A percentile compares a stretch with the other conserved stretches of the same genome.
These are phyloP conservation scores for Chalcis sispes DNA, from an alignment of 2,888 invertebrate species.

Conservation along the genomic window DNA sequence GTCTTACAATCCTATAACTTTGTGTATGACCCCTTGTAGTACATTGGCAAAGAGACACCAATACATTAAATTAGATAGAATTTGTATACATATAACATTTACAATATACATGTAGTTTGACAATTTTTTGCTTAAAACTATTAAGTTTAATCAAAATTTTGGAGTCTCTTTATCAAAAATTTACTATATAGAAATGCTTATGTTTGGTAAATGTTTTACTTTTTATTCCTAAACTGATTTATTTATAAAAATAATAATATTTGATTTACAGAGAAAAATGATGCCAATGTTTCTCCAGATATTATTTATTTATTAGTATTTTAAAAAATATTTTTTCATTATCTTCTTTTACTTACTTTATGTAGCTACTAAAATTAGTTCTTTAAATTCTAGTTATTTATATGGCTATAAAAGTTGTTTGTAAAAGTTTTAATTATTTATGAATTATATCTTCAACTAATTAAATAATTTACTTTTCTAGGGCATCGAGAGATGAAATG, in stretches of 20 bases:
- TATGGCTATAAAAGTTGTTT: background rate
- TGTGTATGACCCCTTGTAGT: background rate
- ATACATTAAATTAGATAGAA: background rate
- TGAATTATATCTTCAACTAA: background rate
- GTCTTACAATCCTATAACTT: background rate
- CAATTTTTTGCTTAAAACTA: background rate
- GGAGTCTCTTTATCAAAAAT: background rate
- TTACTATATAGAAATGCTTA: conserved; percentile 19
- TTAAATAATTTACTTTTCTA: conserved; percentile 71
- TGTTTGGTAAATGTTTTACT: background rate
- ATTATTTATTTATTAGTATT: conserved; percentile 37
- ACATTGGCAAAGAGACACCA: conserved; percentile 11
- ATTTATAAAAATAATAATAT: conserved; percentile 17
- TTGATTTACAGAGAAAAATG: conserved; percentile 46
- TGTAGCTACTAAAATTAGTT: conserved; percentile 38
- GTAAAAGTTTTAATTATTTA: background rate
- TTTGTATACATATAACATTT: background rate
- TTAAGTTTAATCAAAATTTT: conserved; percentile 5
- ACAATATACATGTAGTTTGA: background rate
- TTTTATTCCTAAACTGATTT: conserved; percentile 14
- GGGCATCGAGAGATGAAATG: conserved; percentile 89
- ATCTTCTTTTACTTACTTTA: conserved; percentile 23
- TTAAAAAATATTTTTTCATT: conserved; percentile 32
- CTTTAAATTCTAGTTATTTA: conserved; percentile 19
- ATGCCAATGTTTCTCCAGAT: conserved; percentile 20